A percentile compares a stretch with the other conserved stretches of the same genome.
Evolutionary conservation across 1,140 invertebrate species (phyloP).

Genomic region (Doryteuthis pealeii): DNA sequence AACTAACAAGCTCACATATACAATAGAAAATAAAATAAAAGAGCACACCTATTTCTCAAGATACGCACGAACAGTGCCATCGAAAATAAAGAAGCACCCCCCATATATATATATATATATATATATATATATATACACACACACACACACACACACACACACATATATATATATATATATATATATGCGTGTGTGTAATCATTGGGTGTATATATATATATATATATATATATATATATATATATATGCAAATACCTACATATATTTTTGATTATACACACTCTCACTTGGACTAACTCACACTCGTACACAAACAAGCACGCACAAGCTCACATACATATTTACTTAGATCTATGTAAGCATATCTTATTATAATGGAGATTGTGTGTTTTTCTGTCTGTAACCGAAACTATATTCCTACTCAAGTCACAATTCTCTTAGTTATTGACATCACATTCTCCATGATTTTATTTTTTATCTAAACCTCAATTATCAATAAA

Average conservation of each 20-base stretch:
- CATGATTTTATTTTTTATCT: too few species aligned
- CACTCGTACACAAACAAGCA: conserved; percentile 21
- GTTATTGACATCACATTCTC: too few species aligned
- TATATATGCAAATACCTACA: too few species aligned
- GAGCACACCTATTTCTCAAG: not conserved
- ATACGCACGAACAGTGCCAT: not conserved
- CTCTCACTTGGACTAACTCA: not conserved
- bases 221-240: not conserved
- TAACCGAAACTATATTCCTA: too few species aligned
- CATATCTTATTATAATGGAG: too few species aligned
- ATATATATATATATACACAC: not conserved
- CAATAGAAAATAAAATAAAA: not conserved
- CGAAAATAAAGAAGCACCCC: not conserved
- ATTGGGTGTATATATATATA: too few species aligned
- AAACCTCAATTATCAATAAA: too few species aligned
- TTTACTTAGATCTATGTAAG: not conserved
- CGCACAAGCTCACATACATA: conserved; percentile 10
- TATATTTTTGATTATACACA: not conserved
- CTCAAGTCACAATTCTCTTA: too few species aligned
- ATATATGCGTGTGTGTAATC: not conserved
- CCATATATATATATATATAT: not conserved
- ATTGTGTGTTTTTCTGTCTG: too few species aligned
- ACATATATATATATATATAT: not conserved
- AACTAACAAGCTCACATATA: not conserved
- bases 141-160: not conserved